Evolutionary conservation across 2,113 vertebrate species (phyloP).

Genomic region (Stegostoma tigrinum): DNA sequence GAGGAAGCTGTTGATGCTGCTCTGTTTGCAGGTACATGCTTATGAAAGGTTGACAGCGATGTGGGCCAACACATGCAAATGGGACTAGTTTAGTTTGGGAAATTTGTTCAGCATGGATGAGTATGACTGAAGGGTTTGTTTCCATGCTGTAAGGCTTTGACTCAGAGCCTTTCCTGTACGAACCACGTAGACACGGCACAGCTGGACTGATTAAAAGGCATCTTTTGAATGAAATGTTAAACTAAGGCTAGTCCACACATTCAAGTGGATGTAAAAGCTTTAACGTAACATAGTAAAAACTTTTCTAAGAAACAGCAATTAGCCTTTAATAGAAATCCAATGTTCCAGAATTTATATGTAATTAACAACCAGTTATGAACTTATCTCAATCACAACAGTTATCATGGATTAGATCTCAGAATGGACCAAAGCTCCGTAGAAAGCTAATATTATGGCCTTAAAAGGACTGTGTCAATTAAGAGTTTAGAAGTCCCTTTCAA

Average conservation of each 20-base stretch:
- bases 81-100: too few species aligned
- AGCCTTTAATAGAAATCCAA: not conserved
- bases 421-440: not conserved
- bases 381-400: not conserved
- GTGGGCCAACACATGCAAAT: too few species aligned
- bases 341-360: not conserved
- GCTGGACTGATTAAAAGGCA: not conserved
- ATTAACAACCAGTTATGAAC: not conserved
- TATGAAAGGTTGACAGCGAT: too few species aligned
- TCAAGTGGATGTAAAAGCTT: too few species aligned
- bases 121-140: too few species aligned
- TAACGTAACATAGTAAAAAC: not conserved
- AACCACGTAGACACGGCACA: not conserved
- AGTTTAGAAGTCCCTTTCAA: not conserved
- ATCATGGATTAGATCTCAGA: not conserved
- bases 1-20: too few species aligned
- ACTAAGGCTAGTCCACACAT: too few species aligned
- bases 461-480: not conserved
- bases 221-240: not conserved
- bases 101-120: too few species aligned
- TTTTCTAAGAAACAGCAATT: not conserved
- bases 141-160: too few species aligned
- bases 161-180: not conserved
- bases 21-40: too few species aligned
- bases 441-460: not conserved